These are phyloP conservation scores for Caenorhabditis becei DNA, from an alignment of 2,888 invertebrate genomes.

Conservation along the genomic window DNA sequence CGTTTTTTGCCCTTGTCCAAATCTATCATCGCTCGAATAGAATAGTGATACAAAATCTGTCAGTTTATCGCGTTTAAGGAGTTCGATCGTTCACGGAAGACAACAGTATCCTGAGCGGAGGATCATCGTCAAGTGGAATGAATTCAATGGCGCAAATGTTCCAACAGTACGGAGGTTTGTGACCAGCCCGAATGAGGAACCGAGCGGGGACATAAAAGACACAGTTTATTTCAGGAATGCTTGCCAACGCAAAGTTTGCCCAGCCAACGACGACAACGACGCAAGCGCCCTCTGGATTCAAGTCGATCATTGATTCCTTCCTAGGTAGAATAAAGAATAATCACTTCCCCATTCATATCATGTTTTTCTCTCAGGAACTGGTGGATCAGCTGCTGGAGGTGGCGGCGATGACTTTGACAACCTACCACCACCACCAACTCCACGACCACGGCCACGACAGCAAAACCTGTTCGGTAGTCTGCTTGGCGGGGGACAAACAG, in stretches of 20 bases:
- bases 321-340: conserved; percentile 58
- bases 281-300: conserved; percentile 62
- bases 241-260: conserved; percentile 55
- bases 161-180: conserved; percentile 65
- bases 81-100: conserved; percentile 69
- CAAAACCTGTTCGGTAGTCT: conserved; percentile 57
- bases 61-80: conserved; percentile 43
- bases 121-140: conserved; percentile 58
- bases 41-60: conserved; percentile 49
- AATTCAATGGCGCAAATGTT: conserved; percentile 67
- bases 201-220: conserved; percentile 18
- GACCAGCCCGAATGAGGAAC: conserved; percentile 2
- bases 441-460: conserved; percentile 62
- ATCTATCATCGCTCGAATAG: conserved; percentile 45
- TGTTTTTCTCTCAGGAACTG: conserved; percentile 47
- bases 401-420: conserved; percentile 56
- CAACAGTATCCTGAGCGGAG: conserved; percentile 67
- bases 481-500: conserved; percentile 48
- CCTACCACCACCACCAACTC: conserved; percentile 69
- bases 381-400: conserved; percentile 46
- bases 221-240: conserved; percentile 53
- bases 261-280: conserved; percentile 66
- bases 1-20: conserved; percentile 28
- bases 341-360: not conserved
- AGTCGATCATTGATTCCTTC: conserved; percentile 69